phyloP scores from a whole-genome alignment of 2,888 invertebrate species.

The Lepidocyrtinus sp. region DNA sequence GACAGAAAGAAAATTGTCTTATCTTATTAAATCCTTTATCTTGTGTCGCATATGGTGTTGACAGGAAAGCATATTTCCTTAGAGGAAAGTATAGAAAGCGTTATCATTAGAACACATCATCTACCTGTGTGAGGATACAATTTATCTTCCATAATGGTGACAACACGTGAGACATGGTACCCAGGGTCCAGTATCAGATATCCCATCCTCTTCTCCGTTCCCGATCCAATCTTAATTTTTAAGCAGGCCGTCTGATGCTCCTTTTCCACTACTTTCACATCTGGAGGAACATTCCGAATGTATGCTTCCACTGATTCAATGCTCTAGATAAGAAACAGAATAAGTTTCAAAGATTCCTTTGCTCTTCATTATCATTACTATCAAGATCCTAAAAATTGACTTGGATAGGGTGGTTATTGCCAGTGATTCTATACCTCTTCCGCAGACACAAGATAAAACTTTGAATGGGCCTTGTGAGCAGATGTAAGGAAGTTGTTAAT shows the following conservation, averaged over 20 bases:
- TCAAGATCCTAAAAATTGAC: no score
- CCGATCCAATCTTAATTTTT: constrained; percentile 80
- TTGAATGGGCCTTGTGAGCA: constrained; percentile 80
- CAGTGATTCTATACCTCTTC: constrained; percentile 79
- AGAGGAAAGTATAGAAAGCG: constrained; percentile 22
- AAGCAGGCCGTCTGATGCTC: constrained; percentile 90
- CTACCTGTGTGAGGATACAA: constrained; percentile 88
- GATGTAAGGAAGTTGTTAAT: constrained; percentile 77
- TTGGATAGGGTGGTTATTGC: not conserved
- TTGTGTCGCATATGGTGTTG: not conserved
- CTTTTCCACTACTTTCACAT: constrained; percentile 80
- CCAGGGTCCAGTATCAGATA: constrained; percentile 90
- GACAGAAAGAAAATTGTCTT: constrained; percentile 21
- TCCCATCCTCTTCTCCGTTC: constrained; percentile 77
- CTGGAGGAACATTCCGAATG: constrained; percentile 71
- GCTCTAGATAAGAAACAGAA: constrained; percentile 71
- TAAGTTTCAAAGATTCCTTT: not conserved
- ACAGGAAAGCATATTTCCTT: no score
- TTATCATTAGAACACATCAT: constrained; percentile 23
- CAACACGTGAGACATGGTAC: constrained; percentile 88
- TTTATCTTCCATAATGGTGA: constrained; percentile 89
- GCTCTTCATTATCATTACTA: no score
- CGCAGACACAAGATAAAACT: constrained; percentile 85
- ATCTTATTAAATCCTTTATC: no score
- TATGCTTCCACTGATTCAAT: constrained; percentile 74